Evolutionary conservation across 2,113 vertebrate genomes (phyloP), one percentile per base, ranked within the genome.

Genomic region (Oreotrochilus melanogaster): DNA sequence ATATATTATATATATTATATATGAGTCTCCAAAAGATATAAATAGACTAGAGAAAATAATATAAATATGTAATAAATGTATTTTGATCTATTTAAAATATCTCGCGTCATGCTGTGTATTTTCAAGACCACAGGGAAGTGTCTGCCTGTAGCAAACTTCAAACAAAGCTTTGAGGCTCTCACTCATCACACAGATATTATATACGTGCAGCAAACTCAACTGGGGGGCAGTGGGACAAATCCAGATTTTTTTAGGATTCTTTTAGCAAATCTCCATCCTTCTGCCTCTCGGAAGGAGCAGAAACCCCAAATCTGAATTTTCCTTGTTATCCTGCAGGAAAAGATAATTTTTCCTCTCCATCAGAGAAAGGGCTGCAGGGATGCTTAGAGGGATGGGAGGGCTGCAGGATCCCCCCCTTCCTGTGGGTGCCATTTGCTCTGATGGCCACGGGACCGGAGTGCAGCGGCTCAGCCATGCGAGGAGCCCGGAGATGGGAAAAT

Each of bases 51-150:
- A 97, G 96, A 88, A 93, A 71, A 96, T 22, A 86, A 96, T 96
- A 95, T 96, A 97, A 97, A 97, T 95, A 96, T 97, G 95, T 97
- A 97, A 97, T 97, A 97, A 97, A 97, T 97, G 97, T 96, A 97
- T 97, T 97, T 97, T 97, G 97, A 97, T 97, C 96, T 97, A 97
- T 97, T 97, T 96, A 98, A 97, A 96, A 74, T 74, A 92, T 7
- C 58, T 83, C 1, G 90, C 83, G 94, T 97, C 47, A 15, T 89
- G 94, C 78, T 94, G 78, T 97, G 42, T 97, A 64, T 95, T 95
- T 97, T 88, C 72, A 90, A 93, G 90, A 57, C 71, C 61, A 23
- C 3, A 85, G 78, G 51, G 81, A 93, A 88, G 22, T 47, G 71
- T 37, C 72, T 86, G 93, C 69, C 75, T 86, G 79, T 14, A 74